Evolutionary conservation across 1,140 invertebrate species (phyloP), one percentile per base, ranked within the genome.

Genomic region (Caligus rogercresseyi): DNA sequence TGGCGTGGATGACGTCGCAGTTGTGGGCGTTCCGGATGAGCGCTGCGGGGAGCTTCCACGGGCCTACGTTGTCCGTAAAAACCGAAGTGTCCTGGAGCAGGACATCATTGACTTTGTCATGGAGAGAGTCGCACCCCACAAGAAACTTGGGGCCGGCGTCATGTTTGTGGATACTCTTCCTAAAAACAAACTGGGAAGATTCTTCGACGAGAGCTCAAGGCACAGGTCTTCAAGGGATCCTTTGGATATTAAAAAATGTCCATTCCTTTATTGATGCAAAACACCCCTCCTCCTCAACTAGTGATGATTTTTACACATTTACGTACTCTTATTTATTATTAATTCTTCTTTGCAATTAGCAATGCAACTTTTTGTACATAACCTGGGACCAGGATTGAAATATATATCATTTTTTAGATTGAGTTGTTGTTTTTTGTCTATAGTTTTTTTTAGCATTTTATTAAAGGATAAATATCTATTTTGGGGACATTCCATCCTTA

Each of bases 11-110:
- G 78, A 80, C 65, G 76, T 71, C 3, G 77, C 76, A n/a, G 78
- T 81, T 1, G 71, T 80, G 65, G 78, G 79, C 0, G 65, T 79
- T 25, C 76, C 76, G 4, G 72, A 79, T 65, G 69, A 70, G 25
- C 68, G 68, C n/a, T 63, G 68, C 18, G 78, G 78, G 19, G 79
- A 80, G 71, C 68, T 74, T 3, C 77, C 77, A 0, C 67, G 70
- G 61, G 78, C 78, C 3, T 79, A 76, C 63, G 70, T 78, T 43
- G 77, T 78, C 25, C 7, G 25, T 2, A 56, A 61, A 43, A 43
- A 61, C 51, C 24, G 54, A 0, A 26, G 18, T 21, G 25, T 70
- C 13, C 62, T 68, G n/a, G 67, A 65, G 18, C 52, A 69, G 20
- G 67, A 67, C 20, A 64, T 73, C 54, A 59, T 63, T 14, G 52